Conservation (phyloP, 2,113 vertebrate genomes). For the Myiozetetes cayanensis region DNA sequence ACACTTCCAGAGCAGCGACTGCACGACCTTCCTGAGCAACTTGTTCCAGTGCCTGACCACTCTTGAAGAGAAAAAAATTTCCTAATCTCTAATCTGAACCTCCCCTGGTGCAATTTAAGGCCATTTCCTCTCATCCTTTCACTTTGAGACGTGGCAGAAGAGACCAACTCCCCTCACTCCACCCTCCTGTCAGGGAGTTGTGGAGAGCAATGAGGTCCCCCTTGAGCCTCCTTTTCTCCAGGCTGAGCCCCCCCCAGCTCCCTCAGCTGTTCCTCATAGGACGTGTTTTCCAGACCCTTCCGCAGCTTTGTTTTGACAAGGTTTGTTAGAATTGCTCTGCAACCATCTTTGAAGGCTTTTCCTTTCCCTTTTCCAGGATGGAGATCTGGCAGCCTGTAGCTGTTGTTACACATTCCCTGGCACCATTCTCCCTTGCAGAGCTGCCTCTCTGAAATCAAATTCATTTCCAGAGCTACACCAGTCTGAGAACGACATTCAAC, state of each 20-base stretch:
- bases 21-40: background rate
- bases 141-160: fast-evolving
- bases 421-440: background rate
- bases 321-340: background rate
- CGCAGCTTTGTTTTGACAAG: background rate
- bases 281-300: background rate
- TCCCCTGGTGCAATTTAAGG: background rate
- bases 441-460: background rate
- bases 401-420: background rate
- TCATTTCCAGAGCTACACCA: background rate
- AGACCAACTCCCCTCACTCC: background rate
- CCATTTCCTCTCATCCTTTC: background rate
- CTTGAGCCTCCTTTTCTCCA: background rate
- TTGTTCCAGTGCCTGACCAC: background rate
- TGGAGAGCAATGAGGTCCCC: background rate
- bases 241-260: background rate
- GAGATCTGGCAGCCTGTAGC: background rate
- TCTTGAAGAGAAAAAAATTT: background rate
- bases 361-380: background rate
- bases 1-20: background rate
- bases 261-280: background rate
- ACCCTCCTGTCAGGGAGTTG: background rate
- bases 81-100: background rate
- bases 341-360: background rate
- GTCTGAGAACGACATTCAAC: fast-evolving